Base-by-base conservation (phyloP, 92 coral and sea anemone species). In the Palythoa caribaeorum region DNA sequence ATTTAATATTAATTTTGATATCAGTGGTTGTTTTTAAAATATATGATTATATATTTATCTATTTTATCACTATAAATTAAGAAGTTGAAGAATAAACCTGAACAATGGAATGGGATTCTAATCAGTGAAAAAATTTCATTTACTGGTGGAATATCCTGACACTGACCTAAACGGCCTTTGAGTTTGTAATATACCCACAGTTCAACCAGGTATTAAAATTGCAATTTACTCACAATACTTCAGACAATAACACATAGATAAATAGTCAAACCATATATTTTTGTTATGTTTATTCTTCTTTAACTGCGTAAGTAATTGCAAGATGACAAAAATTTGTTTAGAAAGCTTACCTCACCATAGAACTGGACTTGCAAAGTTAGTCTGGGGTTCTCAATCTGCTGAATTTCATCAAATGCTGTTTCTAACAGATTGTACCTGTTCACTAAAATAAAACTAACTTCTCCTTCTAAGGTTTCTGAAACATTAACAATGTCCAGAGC, bases 391-490 rank as follows among this genome's bases (percentile, higher is more conserved):
- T 80, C 57, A 35, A 81, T 81, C 14, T 73, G 38, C 9, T 69
- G n/a, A 53, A 88, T 71, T 71, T 88, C 88, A 54, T 88, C 91
- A 75, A 79, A 36, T 16, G 91, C 83, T 44, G 91, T 88, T 81
- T 69, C 73, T 87, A 88, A 73, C 37, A 84, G 73, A 72, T 89
- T 89, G 89, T 89, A 10, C 57, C 80, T 77, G 88, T 89, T 75
- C 20, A 83, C 85, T 28, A 75, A 21, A 47, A 84, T 89, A 71
- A 62, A 84, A 54, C 36, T 89, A 57, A 63, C 77, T 63, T 88
- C 87, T 12, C 91, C 88, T 60, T 88, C 80, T 65, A 54, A 38
- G 71, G 79, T 50, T 15, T 40, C 79, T 16, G 63, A 73, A 20
- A 69, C 88, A 55, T 69, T 81, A 40, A 36, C 83, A 35, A 81